Conservation (phyloP, 2,113 vertebrate species). For the Paraplagusia blochii region DNA sequence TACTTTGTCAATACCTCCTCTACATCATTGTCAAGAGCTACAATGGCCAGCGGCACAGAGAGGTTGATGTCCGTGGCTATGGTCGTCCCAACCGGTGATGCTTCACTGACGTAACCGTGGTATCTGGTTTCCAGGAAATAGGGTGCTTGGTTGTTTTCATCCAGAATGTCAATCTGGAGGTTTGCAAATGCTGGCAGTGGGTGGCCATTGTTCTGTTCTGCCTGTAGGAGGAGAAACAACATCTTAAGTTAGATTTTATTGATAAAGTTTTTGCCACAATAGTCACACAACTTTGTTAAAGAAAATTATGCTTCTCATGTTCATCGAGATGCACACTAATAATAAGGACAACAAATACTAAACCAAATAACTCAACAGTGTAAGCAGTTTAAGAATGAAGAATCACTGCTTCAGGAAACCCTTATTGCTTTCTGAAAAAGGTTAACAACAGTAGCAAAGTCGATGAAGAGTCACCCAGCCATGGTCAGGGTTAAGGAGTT, state of each 20-base stretch:
- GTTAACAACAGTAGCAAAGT: no score
- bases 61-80: conserved; percentile 79
- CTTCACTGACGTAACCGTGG: conserved; percentile 91
- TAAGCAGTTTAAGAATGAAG: no score
- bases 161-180: conserved; percentile 92
- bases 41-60: conserved; percentile 80
- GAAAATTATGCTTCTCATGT: no score
- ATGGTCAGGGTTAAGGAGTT: no score
- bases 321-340: no score
- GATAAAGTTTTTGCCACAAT: conserved; percentile 10
- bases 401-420: no score
- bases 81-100: conserved; percentile 88
- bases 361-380: no score
- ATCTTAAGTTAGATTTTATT: conserved; percentile 2
- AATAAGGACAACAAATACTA: no score
- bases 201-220: conserved; percentile 96
- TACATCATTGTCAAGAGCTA: conserved; percentile 92
- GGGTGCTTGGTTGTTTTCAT: conserved; percentile 94
- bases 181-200: conserved; percentile 93
- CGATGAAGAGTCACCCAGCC: no score
- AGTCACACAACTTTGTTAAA: no score
- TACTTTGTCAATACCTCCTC: conserved; percentile 81
- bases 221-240: conserved; percentile 69
- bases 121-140: conserved; percentile 87
- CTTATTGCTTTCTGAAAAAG: no score